Evolutionary conservation across 2,888 invertebrate species (phyloP).

Genomic region (Antheraea assamensis): DNA sequence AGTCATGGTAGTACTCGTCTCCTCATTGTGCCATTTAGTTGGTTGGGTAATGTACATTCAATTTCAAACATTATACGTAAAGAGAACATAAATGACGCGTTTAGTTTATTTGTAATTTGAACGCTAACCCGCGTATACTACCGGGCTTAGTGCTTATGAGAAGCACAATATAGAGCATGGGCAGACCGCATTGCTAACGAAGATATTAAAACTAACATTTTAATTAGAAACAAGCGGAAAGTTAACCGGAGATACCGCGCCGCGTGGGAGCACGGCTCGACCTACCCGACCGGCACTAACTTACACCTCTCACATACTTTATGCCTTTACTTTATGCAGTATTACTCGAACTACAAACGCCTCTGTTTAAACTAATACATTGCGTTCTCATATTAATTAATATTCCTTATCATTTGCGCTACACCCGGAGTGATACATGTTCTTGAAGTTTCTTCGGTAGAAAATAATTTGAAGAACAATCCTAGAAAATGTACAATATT

Average conservation of each 20-base stretch:
- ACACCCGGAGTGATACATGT: neutral
- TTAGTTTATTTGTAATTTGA: neutral
- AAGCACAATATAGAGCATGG: neutral
- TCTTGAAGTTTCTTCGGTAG: neutral
- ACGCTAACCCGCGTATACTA: neutral
- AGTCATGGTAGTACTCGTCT: no score
- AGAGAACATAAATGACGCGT: neutral
- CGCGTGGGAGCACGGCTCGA: neutral
- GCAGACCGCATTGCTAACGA: neutral
- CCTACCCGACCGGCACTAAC: neutral
- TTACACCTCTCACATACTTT: neutral
- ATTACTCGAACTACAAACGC: neutral
- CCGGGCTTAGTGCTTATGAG: neutral
- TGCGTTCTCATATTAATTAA: neutral
- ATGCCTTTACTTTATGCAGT: conserved; percentile 1
- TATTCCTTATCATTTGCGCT: neutral
- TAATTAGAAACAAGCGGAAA: conserved; percentile 2
- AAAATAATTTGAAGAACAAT: no score
- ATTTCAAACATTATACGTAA: neutral
- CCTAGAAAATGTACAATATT: no score
- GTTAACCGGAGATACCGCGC: neutral
- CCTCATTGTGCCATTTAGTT: no score
- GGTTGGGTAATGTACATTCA: neutral
- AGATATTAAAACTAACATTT: conserved; percentile 9
- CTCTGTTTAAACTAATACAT: neutral